Conservation (phyloP, 2,888 invertebrate genomes). For the Cheilosia grossa region DNA sequence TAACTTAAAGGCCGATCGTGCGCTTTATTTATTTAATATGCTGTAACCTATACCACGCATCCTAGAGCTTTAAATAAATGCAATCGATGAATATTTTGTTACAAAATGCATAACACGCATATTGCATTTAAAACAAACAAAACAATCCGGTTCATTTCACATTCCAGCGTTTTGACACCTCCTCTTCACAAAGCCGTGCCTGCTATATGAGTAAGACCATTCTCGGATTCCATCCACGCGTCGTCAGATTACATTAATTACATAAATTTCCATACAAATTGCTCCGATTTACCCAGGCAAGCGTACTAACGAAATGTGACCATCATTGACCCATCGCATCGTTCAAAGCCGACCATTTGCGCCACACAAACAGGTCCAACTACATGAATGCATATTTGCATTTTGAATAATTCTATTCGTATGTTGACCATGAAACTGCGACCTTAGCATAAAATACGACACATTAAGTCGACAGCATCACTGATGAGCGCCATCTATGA, state of each 20-base stretch:
- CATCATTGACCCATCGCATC: slow-evolving; percentile 35
- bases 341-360: background rate
- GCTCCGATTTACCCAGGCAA: slow-evolving; percentile 27
- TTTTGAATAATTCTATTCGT: slow-evolving; percentile 43
- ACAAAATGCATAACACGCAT: slow-evolving; percentile 23
- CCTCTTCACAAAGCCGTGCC: background rate
- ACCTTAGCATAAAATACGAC: slow-evolving; percentile 49
- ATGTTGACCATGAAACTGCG: slow-evolving; percentile 44
- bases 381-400: background rate
- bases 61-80: background rate
- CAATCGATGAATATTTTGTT: background rate
- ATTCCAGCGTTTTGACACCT: background rate
- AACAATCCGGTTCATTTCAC: slow-evolving; percentile 5
- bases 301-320: slow-evolving; percentile 10
- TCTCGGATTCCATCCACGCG: slow-evolving; percentile 41
- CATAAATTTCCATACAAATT: slow-evolving; percentile 48
- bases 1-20: background rate
- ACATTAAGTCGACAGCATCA: slow-evolving; percentile 21
- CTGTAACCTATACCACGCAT: background rate
- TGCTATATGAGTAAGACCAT: slow-evolving; percentile 20
- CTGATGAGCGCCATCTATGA: slow-evolving; percentile 8
- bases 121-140: slow-evolving; percentile 8
- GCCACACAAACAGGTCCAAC: slow-evolving; percentile 21
- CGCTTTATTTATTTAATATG: background rate
- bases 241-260: slow-evolving; percentile 36